Base-by-base conservation (phyloP, 2,113 vertebrate species). In the Calypte anna region DNA sequence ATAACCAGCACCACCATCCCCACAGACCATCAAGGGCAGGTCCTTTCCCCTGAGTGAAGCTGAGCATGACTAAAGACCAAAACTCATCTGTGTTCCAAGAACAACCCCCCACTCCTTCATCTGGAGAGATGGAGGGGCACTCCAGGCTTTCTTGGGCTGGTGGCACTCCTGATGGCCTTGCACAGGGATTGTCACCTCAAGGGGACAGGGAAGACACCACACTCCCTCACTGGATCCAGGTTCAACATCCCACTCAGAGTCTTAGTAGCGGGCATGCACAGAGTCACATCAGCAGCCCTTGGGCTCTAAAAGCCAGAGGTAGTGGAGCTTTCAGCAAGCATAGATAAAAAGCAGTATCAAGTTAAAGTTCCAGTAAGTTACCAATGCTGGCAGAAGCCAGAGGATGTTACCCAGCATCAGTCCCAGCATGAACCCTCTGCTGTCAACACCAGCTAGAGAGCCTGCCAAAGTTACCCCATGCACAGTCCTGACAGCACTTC, bases 391-490 rank as follows among this genome's bases (percentile, higher is more conserved):
- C 64, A 93, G 82, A 84, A 90, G 46, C n/a, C 2, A 1, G 36
- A 58, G 51, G 12, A 14, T 46, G 53, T 86, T 64, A 79, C 21
- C 24, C 43, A 53, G 63, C 75, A 83, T 82, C 85, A 92, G 57
- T 82, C 51, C 72, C 82, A 61, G 28, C 17, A 50, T 14, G 55
- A 94, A 77, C 69, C 57, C 78, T 87, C 50, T 64, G 75, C 90
- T 97, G 92, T 96, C 93, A 84, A 80, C 91, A 76, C 83, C 59
- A 72, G 62, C 73, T 81, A 69, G 88, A 96, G 55, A 91, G 66
- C 30, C 79, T 15, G 8, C 12, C 3, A 87, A 94, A 83, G 23
- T 67, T 86, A 57, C 69, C 94, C 87, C 84, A 66, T 2, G 0
- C 53, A 46, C 15, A 69, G 92, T n/a, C 46, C 62, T 90, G 79